A percentile compares a stretch with the other conserved stretches of the same genome.
Evolutionary conservation across 2,113 vertebrate genomes (phyloP).

Genomic region (Halichoeres trimaculatus): DNA sequence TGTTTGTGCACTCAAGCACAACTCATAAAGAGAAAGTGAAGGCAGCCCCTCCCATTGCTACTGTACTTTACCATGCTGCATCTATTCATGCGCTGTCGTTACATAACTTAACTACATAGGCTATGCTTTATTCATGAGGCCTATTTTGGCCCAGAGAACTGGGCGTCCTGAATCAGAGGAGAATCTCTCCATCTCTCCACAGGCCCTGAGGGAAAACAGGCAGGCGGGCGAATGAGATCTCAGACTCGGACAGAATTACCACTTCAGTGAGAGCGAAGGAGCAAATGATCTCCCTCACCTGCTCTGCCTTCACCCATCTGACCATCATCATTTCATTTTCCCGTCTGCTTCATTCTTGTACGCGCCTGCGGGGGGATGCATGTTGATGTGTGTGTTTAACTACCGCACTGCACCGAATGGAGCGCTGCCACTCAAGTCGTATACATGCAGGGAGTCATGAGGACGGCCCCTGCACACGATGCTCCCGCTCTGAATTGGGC

Average conservation of each 20-base stretch:
- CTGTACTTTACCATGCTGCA: slow-evolving; percentile 52
- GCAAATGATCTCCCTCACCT: slow-evolving; percentile 61
- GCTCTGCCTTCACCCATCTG: slow-evolving; percentile 39
- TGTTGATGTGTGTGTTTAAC: slow-evolving; percentile 7
- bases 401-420: slow-evolving; percentile 8
- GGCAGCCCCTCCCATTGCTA: slow-evolving; percentile 32
- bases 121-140: slow-evolving; percentile 76
- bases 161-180: slow-evolving; percentile 71
- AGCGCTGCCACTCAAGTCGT: slow-evolving; percentile 27
- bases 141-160: slow-evolving; percentile 72
- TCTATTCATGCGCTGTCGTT: slow-evolving; percentile 63
- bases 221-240: slow-evolving; percentile 50
- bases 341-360: slow-evolving; percentile 18
- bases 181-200: slow-evolving; percentile 63
- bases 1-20: slow-evolving; percentile 46
- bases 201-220: slow-evolving; percentile 41
- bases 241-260: slow-evolving; percentile 59
- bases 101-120: slow-evolving; percentile 72
- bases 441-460: slow-evolving; percentile 51
- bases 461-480: slow-evolving; percentile 43
- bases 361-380: slow-evolving; percentile 14
- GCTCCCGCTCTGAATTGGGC: slow-evolving; percentile 46
- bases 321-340: slow-evolving; percentile 46
- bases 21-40: slow-evolving; percentile 33
- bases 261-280: slow-evolving; percentile 41